Evolutionary conservation across 1,140 invertebrate species (phyloP).

Genomic region (Drosophila jambulina): DNA sequence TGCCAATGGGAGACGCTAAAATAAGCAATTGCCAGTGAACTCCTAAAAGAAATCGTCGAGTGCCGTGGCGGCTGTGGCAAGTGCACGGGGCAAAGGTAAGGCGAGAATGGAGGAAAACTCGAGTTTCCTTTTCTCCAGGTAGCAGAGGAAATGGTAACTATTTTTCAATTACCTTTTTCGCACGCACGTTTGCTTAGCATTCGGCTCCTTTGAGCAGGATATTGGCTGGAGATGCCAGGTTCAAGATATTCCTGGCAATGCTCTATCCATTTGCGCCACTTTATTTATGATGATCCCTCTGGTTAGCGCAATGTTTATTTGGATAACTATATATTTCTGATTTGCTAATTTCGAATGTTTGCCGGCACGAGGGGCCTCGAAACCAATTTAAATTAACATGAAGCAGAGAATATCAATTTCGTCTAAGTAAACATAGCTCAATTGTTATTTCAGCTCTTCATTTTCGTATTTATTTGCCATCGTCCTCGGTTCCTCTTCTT

Average conservation of each 20-base stretch:
- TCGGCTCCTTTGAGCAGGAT: slow-evolving; percentile 59
- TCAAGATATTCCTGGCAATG: slow-evolving; percentile 6
- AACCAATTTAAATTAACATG: slow-evolving; percentile 22
- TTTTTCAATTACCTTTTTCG: slow-evolving; percentile 82
- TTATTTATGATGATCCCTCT: slow-evolving; percentile 1
- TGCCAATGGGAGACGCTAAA: slow-evolving; percentile 52
- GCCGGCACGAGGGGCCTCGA: neutral
- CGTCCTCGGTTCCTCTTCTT: neutral
- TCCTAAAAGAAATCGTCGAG: slow-evolving; percentile 28
- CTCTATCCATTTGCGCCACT: slow-evolving; percentile 9
- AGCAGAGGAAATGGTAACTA: slow-evolving; percentile 72
- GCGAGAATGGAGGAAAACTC: slow-evolving; percentile 44
- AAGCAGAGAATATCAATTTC: slow-evolving; percentile 50
- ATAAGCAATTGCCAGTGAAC: slow-evolving; percentile 50
- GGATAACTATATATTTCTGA: neutral
- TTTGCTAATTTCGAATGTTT: slow-evolving; percentile 5
- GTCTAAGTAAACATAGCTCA: slow-evolving; percentile 21
- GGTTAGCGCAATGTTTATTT: neutral
- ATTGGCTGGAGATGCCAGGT: slow-evolving; percentile 21
- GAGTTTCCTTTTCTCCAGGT: slow-evolving; percentile 32
- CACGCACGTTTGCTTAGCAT: slow-evolving; percentile 82
- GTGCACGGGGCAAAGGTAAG: slow-evolving; percentile 12
- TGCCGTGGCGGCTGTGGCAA: neutral
- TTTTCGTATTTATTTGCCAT: slow-evolving; percentile 52
- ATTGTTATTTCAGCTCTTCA: slow-evolving; percentile 40